Conservation (phyloP, 2,797 vertebrate species). For the Mus minutoides region DNA sequence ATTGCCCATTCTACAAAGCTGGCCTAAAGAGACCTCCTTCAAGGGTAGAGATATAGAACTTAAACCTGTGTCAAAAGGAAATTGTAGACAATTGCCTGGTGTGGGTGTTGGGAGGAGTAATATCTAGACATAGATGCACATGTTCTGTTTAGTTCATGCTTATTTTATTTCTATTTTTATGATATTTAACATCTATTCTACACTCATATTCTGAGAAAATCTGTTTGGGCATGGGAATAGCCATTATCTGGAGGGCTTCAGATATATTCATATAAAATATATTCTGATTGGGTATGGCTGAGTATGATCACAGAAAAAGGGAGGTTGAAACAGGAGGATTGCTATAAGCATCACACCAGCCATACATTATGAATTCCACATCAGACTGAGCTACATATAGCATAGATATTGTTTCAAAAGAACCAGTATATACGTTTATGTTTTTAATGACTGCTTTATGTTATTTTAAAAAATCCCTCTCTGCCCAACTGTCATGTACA, state of each 20-base stretch:
- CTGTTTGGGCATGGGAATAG: not conserved
- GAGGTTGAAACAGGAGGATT: not conserved
- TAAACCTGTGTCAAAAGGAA: conserved; percentile 36
- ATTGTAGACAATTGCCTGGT: conserved; percentile 16
- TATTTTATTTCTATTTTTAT: conserved; percentile 36
- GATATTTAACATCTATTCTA: conserved; percentile 8
- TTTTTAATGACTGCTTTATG: not conserved
- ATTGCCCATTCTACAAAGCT: conserved; percentile 45
- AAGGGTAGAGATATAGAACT: conserved; percentile 26
- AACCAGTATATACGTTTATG: not conserved
- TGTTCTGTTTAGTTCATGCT: not conserved
- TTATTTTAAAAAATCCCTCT: not conserved
- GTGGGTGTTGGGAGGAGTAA: not conserved
- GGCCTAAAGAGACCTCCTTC: conserved; percentile 39
- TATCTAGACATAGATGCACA: not conserved
- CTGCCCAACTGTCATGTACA: not conserved
- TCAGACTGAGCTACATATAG: not conserved
- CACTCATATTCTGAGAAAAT: conserved; percentile 51
- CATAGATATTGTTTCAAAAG: not conserved
- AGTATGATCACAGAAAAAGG: not conserved
- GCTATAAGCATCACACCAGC: not conserved
- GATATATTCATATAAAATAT: conserved; percentile 36
- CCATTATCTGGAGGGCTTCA: conserved; percentile 11
- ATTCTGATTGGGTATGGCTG: not conserved
- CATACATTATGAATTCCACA: not conserved